Base-by-base conservation (phyloP, 2,113 vertebrate species). In the Thryonomys swinderianus region DNA sequence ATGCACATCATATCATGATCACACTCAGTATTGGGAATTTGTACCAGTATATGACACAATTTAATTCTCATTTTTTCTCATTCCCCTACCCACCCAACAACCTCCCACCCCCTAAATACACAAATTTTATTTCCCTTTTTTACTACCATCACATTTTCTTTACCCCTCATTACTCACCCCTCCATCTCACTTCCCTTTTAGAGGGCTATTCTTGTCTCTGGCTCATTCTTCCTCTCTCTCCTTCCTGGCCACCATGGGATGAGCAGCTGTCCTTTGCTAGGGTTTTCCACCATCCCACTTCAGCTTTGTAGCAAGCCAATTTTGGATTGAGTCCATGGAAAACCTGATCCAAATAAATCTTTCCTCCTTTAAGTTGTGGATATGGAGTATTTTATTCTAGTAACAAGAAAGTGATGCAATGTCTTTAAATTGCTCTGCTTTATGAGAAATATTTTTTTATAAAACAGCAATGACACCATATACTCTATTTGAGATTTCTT, bases 361-460 rank as follows among this genome's bases (percentile, higher is more conserved):
- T 7, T 69, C n/a, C n/a, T 64, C 30, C 64, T 71, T 71, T 12
- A 71, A 71, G 4, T 23, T 71, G n/a, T 71, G 67, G 8, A 8
- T 66, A 40, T 40, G 40, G 67, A 20, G 21, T 23, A 71, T 40
- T 71, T 71, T 71, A 20, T 71, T 4, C 37, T 23, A 40, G 3
- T 23, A 7, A 71, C 20, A 71, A 37, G 18, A 71, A 71, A 67
- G 62, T 20, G 34, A 67, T n/a, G 66, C n/a, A 37, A 89, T 79
- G 10, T 78, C 67, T 64, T 86, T 73, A 89, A 93, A 86, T 93
- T 45, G 62, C 34, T 69, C 0, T 10, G 78, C 88, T 81, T 91
- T 88, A 81, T 81, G 32, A 3, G 7, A 12, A 59, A 69, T 34
- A 81, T 7, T 76, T 88, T 61, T 66, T 81, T 81, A 88, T 34